A percentile compares a stretch with the other conserved stretches of the same genome.
These are phyloP conservation scores for Pinna nobilis DNA, from an alignment of 1,140 invertebrate genomes.

Conservation along the genomic window DNA sequence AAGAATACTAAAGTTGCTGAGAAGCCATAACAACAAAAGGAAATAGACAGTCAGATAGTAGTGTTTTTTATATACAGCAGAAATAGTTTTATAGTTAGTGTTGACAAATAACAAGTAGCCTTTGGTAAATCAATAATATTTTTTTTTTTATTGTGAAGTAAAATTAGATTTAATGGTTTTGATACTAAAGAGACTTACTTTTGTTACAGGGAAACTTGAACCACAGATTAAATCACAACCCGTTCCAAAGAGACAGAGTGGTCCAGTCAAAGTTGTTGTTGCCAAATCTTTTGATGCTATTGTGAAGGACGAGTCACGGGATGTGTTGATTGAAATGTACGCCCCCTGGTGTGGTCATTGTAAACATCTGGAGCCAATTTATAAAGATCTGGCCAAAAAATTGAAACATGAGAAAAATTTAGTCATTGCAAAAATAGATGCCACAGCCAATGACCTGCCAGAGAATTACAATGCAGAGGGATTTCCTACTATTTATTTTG, in stretches of 20 bases:
- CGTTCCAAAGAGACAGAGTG: conserved; percentile 90
- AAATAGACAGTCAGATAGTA: too few species aligned
- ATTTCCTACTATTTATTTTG: conserved; percentile 98
- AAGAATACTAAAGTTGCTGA: too few species aligned
- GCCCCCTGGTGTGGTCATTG: conserved; percentile 99
- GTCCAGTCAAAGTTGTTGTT: conserved; percentile 91
- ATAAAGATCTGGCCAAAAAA: conserved; percentile 94
- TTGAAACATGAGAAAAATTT: conserved; percentile 88
- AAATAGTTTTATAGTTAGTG: too few species aligned
- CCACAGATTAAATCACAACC: conserved; percentile 96
- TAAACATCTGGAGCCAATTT: conserved; percentile 95
- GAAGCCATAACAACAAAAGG: too few species aligned
- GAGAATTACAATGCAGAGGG: conserved; percentile 89
- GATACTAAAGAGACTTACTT: too few species aligned
- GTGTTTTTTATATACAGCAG: too few species aligned
- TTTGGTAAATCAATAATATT: not conserved
- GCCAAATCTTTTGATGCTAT: conserved; percentile 97
- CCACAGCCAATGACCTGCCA: conserved; percentile 98
- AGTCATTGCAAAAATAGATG: conserved; percentile 97
- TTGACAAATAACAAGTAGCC: not conserved
- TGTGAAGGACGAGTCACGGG: conserved; percentile 91
- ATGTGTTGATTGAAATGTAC: conserved; percentile 97
- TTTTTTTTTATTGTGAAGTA: conserved; percentile 30
- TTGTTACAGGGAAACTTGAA: conserved; percentile 80
- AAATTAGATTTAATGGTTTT: too few species aligned